Evolutionary conservation across 2,888 invertebrate genomes (phyloP), one percentile per base, ranked within the genome.

Genomic region (Agriopis leucophaearia): DNA sequence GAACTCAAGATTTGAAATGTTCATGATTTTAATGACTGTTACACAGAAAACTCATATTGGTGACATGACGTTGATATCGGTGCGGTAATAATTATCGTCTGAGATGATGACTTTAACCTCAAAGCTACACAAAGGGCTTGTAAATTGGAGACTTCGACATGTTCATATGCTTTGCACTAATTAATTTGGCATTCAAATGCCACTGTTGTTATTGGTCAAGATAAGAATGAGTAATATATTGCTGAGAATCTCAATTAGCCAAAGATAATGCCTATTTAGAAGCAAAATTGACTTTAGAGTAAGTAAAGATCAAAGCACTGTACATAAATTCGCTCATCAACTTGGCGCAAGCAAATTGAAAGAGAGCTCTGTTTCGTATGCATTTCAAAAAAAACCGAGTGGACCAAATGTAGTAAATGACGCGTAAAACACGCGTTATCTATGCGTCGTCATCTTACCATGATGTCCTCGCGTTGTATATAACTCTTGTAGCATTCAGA

Each of bases 101-200:
- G 5, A 5, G 13, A n/a, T 8, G 16, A 9, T 8, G 8, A 47
- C 16, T 15, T 2, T 8, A 12, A 12, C 13, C 42, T 12, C 12
- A 42, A 16, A 15, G 16, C 15, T 9, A 8, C n/a, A 45, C 47
- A 78, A 74, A 75, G 40, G 36, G 54, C 40, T 15, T n/a, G 16
- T 15, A 40, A 40, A 16, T 42, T 40, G 12, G 15, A n/a, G 9
- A 55, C 61, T 57, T 12, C 13, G 18, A 44, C 52, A 47, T 68
- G 48, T 36, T 62, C 59, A 71, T 65, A 50, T 54, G 71, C 63
- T 71, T 52, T 60, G 57, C 59, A 54, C 72, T 72, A 69, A 69
- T 72, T 67, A 56, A 64, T 51, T 47, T 62, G 62, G n/a, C 66
- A 63, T 67, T 66, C 67, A 67, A 72, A 69, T 67, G 64, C 47